Evolutionary conservation across 1,140 invertebrate species (phyloP), one percentile per base, ranked within the genome.

Genomic region (Diprion similis): DNA sequence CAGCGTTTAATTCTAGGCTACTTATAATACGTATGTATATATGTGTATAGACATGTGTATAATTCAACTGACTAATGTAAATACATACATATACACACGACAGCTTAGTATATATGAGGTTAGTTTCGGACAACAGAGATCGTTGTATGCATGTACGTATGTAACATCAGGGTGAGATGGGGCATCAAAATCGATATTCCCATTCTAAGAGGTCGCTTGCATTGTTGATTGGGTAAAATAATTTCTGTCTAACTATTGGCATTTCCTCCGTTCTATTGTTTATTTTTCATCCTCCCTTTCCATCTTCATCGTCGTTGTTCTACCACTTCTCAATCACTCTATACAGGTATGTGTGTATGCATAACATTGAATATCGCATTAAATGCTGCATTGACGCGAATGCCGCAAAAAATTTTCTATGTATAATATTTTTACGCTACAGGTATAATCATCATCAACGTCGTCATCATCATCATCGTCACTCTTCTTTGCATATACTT

Each of bases 61-160:
- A 73, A 77, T 76, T 73, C 3, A 15, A 59, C 11, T 59, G 51
- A 59, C 11, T 15, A 9, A 17, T 59, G 51, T 59, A 19, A 19
- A 68, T 68, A 68, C 18, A 68, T 68, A 68, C 15, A 68, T 68
- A 68, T 19, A 17, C 18, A 15, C 68, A 71, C 80, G 77, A 75
- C 75, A 79, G 79, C 79, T 79, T 80, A 18, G 24, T 37, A 15
- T 64, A 68, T 80, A 81, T 80, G 81, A 84, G 79, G 79, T 85
- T 84, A 82, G 46, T 48, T 70, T 74, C 74, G 77, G 73, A 82
- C 78, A 79, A 82, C 76, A 83, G 84, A 85, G 82, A 85, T 85
- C 83, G 82, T 81, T 84, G 82, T 81, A 77, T 48, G 13, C 75
- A 76, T 77, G 74, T 17, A 75, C 76, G 71, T 59, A 15, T 9